These are phyloP conservation scores for Hydropotes inermis DNA, from an alignment of 2,113 vertebrate genomes.

Conservation along the genomic window DNA sequence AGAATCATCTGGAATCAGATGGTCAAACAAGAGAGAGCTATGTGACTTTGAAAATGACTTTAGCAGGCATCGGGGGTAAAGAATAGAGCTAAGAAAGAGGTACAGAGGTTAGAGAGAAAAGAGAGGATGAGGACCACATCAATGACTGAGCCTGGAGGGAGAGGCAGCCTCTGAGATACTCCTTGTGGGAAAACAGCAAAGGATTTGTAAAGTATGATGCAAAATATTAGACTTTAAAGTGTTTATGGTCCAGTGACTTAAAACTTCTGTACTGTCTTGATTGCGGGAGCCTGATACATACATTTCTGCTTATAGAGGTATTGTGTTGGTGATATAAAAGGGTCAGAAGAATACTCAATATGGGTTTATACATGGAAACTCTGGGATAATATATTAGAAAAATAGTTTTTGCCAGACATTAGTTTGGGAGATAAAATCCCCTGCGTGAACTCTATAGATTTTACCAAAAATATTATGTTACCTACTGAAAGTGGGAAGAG, in stretches of 20 bases:
- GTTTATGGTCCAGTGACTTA: background rate
- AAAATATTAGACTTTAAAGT: background rate
- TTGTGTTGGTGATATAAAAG: background rate
- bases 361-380: background rate
- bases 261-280: background rate
- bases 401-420: background rate
- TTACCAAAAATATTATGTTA: background rate
- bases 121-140: background rate
- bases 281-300: background rate
- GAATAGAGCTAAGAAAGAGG: background rate
- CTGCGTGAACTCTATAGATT: background rate
- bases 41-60: slow-evolving; percentile 3
- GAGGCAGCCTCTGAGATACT: background rate
- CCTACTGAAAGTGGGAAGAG: background rate
- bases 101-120: background rate
- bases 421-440: background rate
- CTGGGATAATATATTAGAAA: background rate
- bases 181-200: background rate
- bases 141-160: background rate
- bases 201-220: background rate
- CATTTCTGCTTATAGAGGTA: background rate
- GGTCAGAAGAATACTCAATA: background rate
- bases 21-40: background rate
- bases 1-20: background rate
- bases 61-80: background rate